Percentiles rank a stretch among this genome's conserved stretches.
These are phyloP conservation scores for Dendrocopos noguchii DNA, from an alignment of 2,113 vertebrate genomes.

Conservation along the genomic window DNA sequence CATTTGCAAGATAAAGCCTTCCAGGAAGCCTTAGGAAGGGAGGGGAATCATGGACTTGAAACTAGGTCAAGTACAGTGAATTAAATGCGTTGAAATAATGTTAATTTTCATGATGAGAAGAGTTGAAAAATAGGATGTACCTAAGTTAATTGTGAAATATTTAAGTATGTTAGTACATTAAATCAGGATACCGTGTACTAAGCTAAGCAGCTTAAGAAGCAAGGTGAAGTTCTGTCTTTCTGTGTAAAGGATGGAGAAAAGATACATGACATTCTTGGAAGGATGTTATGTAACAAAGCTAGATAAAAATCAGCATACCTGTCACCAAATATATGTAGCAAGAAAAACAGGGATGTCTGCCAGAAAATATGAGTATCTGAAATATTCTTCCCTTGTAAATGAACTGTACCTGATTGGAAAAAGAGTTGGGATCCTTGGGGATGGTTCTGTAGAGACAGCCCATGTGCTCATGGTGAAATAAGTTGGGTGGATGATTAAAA, in stretches of 20 bases:
- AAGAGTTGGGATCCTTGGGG: background rate
- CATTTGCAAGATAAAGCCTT: background rate
- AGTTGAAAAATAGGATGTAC: background rate
- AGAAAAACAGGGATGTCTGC: background rate
- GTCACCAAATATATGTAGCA: background rate
- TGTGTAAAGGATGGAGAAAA: background rate
- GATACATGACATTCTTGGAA: background rate
- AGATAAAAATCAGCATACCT: background rate
- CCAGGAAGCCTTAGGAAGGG: background rate
- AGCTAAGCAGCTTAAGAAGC: background rate
- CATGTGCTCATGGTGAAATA: background rate
- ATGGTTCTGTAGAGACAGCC: background rate
- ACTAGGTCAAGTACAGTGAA: background rate
- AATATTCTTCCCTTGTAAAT: background rate
- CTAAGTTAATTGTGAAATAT: background rate
- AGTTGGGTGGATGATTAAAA: background rate
- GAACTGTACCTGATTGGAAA: background rate
- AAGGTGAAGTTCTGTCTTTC: background rate
- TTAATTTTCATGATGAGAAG: background rate
- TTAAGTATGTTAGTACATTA: background rate
- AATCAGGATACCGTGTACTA: background rate
- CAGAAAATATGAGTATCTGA: background rate
- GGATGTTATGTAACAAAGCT: background rate
- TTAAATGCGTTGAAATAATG: background rate
- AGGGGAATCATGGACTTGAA: background rate